These are phyloP conservation scores for Macrochelys suwanniensis DNA, from an alignment of 2,797 vertebrate species.

Conservation along the genomic window DNA sequence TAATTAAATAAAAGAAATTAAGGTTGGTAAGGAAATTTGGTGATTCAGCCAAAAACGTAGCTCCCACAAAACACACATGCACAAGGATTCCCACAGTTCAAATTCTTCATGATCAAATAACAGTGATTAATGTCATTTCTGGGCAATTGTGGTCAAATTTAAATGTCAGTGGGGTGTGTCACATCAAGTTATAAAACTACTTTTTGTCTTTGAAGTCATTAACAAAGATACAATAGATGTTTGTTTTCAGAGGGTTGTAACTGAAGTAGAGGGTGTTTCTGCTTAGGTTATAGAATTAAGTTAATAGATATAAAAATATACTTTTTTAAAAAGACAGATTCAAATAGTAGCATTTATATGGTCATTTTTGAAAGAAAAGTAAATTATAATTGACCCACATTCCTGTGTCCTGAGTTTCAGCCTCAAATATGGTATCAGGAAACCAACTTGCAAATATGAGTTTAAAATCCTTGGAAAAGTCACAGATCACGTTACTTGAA, in stretches of 20 bases:
- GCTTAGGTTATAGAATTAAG: constrained; percentile 5
- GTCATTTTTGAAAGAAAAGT: not conserved
- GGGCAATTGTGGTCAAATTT: constrained; percentile 31
- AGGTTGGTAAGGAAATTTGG: constrained; percentile 22
- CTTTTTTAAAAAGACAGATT: not conserved
- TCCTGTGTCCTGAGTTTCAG: not conserved
- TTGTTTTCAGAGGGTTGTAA: not conserved
- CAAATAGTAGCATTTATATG: not conserved
- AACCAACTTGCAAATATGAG: not conserved
- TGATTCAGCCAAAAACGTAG: constrained; percentile 30
- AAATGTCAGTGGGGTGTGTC: constrained; percentile 25
- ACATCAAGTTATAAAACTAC: constrained; percentile 1
- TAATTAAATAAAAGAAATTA: constrained; percentile 26
- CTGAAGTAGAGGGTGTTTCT: not conserved
- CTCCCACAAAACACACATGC: constrained; percentile 31
- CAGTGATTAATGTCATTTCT: constrained; percentile 39
- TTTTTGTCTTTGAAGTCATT: constrained; percentile 2
- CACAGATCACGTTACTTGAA: not conserved
- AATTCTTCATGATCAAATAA: constrained; percentile 46
- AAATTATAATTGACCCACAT: not conserved
- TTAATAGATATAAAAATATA: not conserved
- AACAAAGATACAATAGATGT: not conserved
- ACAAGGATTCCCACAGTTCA: constrained; percentile 42
- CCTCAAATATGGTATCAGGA: not conserved
- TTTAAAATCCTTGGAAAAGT: not conserved